Evolutionary conservation across 2,113 vertebrate genomes (phyloP).

Genomic region (Thermophis baileyi): DNA sequence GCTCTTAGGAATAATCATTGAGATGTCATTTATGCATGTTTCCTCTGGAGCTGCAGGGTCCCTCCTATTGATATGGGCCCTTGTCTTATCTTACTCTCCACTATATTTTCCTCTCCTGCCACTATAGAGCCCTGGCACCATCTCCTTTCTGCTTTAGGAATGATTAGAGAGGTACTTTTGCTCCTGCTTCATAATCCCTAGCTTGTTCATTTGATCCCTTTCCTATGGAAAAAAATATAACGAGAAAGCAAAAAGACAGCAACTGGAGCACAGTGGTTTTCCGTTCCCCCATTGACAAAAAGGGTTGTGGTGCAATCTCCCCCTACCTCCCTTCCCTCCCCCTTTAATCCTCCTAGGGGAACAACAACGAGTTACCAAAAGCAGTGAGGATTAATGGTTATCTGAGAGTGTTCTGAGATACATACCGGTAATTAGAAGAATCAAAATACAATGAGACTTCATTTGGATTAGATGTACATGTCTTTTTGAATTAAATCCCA

Average conservation of each 20-base stretch:
- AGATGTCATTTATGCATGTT: not conserved
- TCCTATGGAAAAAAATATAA: not conserved
- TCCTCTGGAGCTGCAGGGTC: not conserved
- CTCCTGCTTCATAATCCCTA: not conserved
- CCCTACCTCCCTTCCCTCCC: not conserved
- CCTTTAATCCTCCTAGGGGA: not conserved
- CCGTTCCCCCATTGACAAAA: not conserved
- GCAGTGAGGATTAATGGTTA: not conserved
- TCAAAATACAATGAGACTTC: not conserved
- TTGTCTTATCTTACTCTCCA: not conserved
- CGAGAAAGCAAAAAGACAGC: not conserved
- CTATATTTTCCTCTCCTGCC: not conserved
- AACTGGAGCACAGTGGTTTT: not conserved
- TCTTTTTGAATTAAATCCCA: not conserved
- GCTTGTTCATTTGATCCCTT: not conserved
- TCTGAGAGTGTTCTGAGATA: not conserved
- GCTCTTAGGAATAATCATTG: not conserved
- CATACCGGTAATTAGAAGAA: not conserved
- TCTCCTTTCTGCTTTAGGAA: not conserved
- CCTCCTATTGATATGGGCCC: not conserved
- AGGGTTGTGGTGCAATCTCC: not conserved
- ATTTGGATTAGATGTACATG: not conserved
- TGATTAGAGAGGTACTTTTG: not conserved
- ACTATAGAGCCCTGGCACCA: not conserved
- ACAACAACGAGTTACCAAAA: not conserved